A percentile compares a stretch with the other conserved stretches of the same genome.
Evolutionary conservation across 2,888 invertebrate species (phyloP).

Genomic region (Smittia sp.): DNA sequence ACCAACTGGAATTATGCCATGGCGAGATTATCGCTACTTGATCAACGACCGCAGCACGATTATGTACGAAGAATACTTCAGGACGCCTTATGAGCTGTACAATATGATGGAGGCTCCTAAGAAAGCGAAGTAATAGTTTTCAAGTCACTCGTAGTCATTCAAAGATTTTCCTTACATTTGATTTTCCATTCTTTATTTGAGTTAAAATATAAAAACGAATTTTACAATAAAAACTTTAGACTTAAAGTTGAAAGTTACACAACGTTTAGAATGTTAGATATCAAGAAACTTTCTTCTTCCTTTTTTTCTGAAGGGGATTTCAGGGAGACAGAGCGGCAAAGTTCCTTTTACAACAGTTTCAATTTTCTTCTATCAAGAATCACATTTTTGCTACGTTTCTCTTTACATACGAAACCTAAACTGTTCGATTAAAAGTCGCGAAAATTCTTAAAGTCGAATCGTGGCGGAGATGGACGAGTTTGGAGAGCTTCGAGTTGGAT

Average conservation of each 20-base stretch:
- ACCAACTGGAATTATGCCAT: conserved; percentile 24
- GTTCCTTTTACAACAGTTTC: background rate
- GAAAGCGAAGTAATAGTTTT: background rate
- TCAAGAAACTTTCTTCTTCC: background rate
- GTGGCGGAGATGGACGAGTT: no score
- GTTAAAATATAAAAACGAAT: conserved; percentile 8
- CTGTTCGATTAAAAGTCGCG: background rate
- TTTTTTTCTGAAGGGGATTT: background rate
- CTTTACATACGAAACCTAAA: background rate
- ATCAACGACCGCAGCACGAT: background rate
- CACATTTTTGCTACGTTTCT: background rate
- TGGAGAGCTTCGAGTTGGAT: no score
- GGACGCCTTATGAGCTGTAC: background rate
- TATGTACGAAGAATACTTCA: conserved; percentile 19
- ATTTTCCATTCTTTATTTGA: background rate
- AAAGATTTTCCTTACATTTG: background rate
- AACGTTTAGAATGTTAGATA: background rate
- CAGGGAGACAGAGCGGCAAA: no score
- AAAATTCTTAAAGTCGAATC: background rate
- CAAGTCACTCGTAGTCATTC: background rate
- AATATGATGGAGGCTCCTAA: background rate
- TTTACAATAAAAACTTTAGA: background rate
- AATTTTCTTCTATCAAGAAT: conserved; percentile 6
- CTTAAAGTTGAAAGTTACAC: background rate
- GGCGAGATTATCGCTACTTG: conserved; percentile 20